Base-by-base conservation (phyloP, 2,797 vertebrate species). In the Eospalax fontanierii region DNA sequence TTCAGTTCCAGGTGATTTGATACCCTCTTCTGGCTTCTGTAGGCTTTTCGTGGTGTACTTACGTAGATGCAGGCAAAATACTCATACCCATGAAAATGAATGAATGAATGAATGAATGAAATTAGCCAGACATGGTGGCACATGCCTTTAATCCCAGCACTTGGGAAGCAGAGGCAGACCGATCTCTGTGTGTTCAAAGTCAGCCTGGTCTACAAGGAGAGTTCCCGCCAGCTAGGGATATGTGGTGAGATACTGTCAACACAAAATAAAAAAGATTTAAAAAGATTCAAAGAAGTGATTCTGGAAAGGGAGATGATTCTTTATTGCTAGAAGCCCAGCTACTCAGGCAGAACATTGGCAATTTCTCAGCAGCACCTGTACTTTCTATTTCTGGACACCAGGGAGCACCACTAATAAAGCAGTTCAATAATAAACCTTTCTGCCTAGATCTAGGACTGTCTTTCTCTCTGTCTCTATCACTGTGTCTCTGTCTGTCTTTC, bases 301-400 rank as follows among this genome's bases (percentile, higher is more conserved):
- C 66, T 92, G 86, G 54, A 79, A 89, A 43, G 33, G 22, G 33
- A 83, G 43, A 83, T 73, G 43, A 93, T 92, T 82, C 21, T 91
- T 1, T 92, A 63, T 95, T 78, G 65, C 18, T 93, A 79, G 57
- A 92, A 87, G 33, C 30, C 46, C 35, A 93, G 16, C 43, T 78
- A 50, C 14, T 1, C n/a, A 57, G 79, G n/a, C 61, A 87, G 19
- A 54, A 14, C 33, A 43, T 75, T 71, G 68, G 57, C 38, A n/a
- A n/a, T 63, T 84, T 93, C 76, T 83, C 68, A 90, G 40, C 0
- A 15, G 81, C 54, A 78, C 30, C 15, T 38, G 85, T 84, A 73
- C 11, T 93, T 97, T 40, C 83, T 35, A 74, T 40, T 79, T 86
- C 95, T 90, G 90, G 71, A 96, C 97, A 94, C 94, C 90, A 97